Evolutionary conservation across 2,113 vertebrate genomes (phyloP).

Genomic region (Antechinus flavipes): DNA sequence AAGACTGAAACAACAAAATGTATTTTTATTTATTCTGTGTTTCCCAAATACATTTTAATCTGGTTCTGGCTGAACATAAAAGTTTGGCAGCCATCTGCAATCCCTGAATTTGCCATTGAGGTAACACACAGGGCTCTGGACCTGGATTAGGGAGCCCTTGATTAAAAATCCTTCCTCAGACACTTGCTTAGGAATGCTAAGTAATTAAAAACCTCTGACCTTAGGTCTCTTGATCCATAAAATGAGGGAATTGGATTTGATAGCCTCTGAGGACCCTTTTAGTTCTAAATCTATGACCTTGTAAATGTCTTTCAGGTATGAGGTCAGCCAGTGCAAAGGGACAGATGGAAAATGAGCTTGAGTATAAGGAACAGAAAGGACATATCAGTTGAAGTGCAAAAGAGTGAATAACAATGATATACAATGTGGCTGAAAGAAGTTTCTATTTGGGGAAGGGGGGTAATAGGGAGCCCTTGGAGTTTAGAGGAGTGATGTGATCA

Average conservation of each 20-base stretch:
- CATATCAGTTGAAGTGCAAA: neutral
- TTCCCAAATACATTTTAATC: neutral
- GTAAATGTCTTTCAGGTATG: neutral
- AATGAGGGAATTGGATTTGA: neutral
- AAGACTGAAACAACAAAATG: too few relatives aligned
- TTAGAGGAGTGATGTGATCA: neutral
- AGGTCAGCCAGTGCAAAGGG: neutral
- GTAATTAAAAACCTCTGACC: neutral
- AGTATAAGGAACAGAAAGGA: neutral
- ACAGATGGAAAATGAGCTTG: neutral
- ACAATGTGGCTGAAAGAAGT: neutral
- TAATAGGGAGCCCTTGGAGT: neutral
- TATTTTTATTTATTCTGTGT: neutral
- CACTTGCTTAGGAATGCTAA: neutral
- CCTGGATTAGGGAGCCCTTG: neutral
- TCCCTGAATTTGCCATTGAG: neutral
- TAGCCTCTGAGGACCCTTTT: neutral
- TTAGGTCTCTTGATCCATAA: neutral
- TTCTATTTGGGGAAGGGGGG: too few relatives aligned
- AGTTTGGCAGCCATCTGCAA: neutral
- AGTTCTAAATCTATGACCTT: neutral
- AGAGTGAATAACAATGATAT: neutral
- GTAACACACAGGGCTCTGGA: too few relatives aligned
- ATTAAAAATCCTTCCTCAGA: neutral
- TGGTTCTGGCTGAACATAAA: neutral